Evolutionary conservation across 2,113 vertebrate genomes (phyloP), one percentile per base, ranked within the genome.

Genomic region (Condylura cristata): DNA sequence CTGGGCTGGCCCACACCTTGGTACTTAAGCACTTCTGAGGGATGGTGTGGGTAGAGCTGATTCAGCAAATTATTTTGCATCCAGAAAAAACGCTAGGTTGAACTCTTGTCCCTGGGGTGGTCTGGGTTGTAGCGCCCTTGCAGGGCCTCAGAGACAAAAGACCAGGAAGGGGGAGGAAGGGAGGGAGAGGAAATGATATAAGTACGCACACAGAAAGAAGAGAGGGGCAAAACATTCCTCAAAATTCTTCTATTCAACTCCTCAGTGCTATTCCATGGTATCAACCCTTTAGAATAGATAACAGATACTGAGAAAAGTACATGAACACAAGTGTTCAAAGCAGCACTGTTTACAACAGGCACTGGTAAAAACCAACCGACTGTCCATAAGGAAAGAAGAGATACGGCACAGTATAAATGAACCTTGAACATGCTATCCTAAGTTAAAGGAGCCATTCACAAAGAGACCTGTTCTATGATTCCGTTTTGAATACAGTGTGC

Each of bases 261-360:
- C 8, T 16, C 44, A 63, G 3, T 61, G 80, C n/a, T 9, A 2
- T 63, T 63, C n/a, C 30, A 34, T 1, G 44, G 28, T 26, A 63
- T 20, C 7, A 6, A 10, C n/a, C 16, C 44, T n/a, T 26, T n/a
- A n/a, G n/a, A n/a, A n/a, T n/a, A n/a, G 84, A 80, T 34, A 71
- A 20, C 24, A 53, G 56, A 53, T 34, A 41, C 20, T 72, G 65
- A 53, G 44, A 63, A 53, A 28, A 30, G 34, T 51, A 41, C 34
- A 80, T 30, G 74, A 26, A 18, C 34, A 17, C 61, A 37, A 11
- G 39, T 13, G 24, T 20, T 51, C 20, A n/a, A 20, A 48, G 51
- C n/a, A 48, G 48, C n/a, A 0, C 8, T 39, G 37, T 28, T 20
- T 3, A 61, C 28, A 20, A 22, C 0, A 39, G 63, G n/a, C 20